phyloP scores from a whole-genome alignment of 2,888 invertebrate species.

The Aspidiotus destructor region DNA sequence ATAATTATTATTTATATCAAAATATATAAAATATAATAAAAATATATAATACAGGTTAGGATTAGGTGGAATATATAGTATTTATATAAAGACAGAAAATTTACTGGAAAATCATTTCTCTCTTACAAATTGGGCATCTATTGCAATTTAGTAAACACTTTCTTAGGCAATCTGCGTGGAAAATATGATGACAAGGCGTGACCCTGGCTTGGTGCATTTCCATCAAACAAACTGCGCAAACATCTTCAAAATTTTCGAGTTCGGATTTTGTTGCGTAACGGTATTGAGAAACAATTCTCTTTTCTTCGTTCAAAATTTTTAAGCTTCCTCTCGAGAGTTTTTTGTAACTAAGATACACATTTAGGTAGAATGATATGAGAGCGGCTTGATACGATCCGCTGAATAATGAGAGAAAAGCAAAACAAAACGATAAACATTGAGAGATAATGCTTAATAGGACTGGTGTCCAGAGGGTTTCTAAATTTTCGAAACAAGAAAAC shows the following conservation, averaged over 20 bases:
- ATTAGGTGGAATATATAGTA: no score
- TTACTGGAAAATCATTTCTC: constrained; percentile 18
- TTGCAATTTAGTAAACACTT: constrained; percentile 60
- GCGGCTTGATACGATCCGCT: constrained; percentile 49
- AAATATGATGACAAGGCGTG: constrained; percentile 69
- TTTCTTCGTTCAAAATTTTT: constrained; percentile 50
- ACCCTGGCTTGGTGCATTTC: constrained; percentile 60
- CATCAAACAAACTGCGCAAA: constrained; percentile 67
- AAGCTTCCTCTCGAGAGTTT: constrained; percentile 45
- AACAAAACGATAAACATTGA: constrained; percentile 48
- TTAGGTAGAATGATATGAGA: constrained; percentile 52
- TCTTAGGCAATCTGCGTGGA: constrained; percentile 66
- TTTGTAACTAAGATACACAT: constrained; percentile 56
- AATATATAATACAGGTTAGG: no score
- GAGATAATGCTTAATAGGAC: constrained; percentile 54
- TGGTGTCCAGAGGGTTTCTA: constrained; percentile 60
- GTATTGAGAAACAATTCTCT: constrained; percentile 46
- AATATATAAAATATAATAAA: no score
- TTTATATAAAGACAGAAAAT: not conserved
- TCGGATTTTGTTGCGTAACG: constrained; percentile 55
- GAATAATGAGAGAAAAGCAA: constrained; percentile 49
- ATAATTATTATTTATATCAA: no score
- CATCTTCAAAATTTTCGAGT: constrained; percentile 59
- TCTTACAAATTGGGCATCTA: constrained; percentile 64
- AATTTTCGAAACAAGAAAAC: constrained; percentile 56